Base-by-base conservation (phyloP, 1,140 invertebrate genomes). In the Achroia grisella region DNA sequence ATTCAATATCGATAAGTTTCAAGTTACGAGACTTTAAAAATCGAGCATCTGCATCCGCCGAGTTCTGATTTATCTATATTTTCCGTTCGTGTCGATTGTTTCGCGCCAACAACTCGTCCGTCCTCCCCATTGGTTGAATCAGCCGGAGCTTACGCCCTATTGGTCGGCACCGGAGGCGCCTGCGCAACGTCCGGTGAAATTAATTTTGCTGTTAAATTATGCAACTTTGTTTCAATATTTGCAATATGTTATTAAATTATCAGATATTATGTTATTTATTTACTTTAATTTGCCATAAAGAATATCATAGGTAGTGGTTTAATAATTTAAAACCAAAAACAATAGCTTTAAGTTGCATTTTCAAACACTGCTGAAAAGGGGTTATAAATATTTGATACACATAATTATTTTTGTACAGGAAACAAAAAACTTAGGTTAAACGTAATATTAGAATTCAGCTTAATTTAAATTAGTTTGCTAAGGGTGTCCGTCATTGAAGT, bases 151-250 rank as follows among this genome's bases (percentile, higher is more conserved):
- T 37, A 15, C 17, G 4, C 11, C n/a, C 17, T 13, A 37, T 37
- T 37, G 35, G 35, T 15, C 14, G 13, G 12, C 9, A 17, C 14
- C 4, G 5, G 15, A 13, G 13, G 35, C 35, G 35, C 35, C 35
- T 37, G 35, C 14, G 10, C 35, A 37, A 10, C 35, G 14, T 37
- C 35, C 35, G 4, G 35, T 10, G 14, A 37, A 15, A 37, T 37
- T 37, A 37, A 37, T 37, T 36, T 37, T 8, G 17, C 35, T 37
- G 17, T 37, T 37, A 37, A n/a, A n/a, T n/a, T 37, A n/a, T 9
- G 4, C 35, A 37, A 9, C 14, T 37, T 37, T 15, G 14, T 37
- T n/a, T 13, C 30, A n/a, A 31, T 37, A 37, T 37, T 37, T 37
- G 10, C 17, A 14, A 37, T 37, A 37, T 14, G 17, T 37, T 17